Evolutionary conservation across 2,113 vertebrate species (phyloP), one percentile per base, ranked within the genome.

Genomic region (Neoarius graeffei): DNA sequence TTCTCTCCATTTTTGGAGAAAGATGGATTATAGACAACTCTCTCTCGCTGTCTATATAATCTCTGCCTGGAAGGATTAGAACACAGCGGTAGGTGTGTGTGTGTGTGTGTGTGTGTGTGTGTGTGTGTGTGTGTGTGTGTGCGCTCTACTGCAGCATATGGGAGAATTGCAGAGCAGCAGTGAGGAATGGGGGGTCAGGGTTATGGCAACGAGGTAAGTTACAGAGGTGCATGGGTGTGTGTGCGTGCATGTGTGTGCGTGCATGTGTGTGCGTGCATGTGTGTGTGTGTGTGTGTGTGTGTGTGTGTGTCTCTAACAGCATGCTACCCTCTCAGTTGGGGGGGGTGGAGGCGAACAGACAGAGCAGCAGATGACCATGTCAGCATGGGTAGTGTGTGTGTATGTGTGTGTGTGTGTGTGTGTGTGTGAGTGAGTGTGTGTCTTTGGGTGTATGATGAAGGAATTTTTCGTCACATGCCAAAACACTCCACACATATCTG

Each of bases 291-390:
- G 71, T 74, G 71, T 74, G 30, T 74, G 71, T 74, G 71, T 74
- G 71, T 50, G 30, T 76, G 42, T 25, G 9, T 79, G 14, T 77
- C 11, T n/a, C 5, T 15, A n/a, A 79, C 76, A 92, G 90, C 94
- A 92, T 64, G 93, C 91, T 90, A 91, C 54, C 89, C 74, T 35
- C 88, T 89, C 83, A 64, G 86, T 30, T 77, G 42, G 87, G 86
- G 86, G 85, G 48, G 76, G 89, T 90, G 87, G 86, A 42, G 79
- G 89, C 90, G 87, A 83, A 91, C 19, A 88, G 87, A 71, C 48
- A 84, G 87, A 90, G 89, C 91, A 91, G 88, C 94, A 95, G 94
- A 92, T 94, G 94, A 79, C 81, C 87, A 86, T 84, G 85, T 89
- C 77, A 83, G 86, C 93, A 76, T 76, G 73, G 73, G 48, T 1